Evolutionary conservation across 2,888 invertebrate species (phyloP).

Genomic region (Macrophya annulata): DNA sequence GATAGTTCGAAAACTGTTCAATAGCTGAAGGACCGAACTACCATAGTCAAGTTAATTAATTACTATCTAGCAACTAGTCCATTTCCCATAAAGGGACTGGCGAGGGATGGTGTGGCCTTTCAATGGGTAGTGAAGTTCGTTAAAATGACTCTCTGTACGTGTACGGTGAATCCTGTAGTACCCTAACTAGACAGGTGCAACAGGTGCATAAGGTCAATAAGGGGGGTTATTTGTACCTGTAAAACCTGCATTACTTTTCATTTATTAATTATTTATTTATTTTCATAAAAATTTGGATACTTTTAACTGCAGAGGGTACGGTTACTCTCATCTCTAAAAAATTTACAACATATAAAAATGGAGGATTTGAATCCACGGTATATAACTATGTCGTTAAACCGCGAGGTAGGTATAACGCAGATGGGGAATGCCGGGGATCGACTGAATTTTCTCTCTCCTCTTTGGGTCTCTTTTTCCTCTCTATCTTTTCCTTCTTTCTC

Average conservation of each 20-base stretch:
- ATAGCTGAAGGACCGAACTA: neutral
- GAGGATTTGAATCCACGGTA: neutral
- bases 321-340: neutral
- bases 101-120: neutral
- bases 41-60: slow-evolving; percentile 7
- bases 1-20: neutral
- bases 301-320: neutral
- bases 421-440: slow-evolving; percentile 41
- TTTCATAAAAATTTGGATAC: neutral
- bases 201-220: slow-evolving; percentile 36
- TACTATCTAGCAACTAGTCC: neutral
- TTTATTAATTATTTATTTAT: neutral
- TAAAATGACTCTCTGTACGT: slow-evolving; percentile 11
- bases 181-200: slow-evolving; percentile 44
- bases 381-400: too few species aligned
- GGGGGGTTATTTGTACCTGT: neutral
- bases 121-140: slow-evolving; percentile 19
- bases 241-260: neutral
- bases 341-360: slow-evolving; percentile 31
- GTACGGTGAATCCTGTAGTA: neutral
- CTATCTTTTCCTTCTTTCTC: neutral
- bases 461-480: neutral
- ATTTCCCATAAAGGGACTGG: neutral
- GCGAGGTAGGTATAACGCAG: neutral
- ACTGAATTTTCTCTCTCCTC: slow-evolving; percentile 35